Base-by-base conservation (phyloP, 2,113 vertebrate genomes). In the Sinocyclocheilus anshuiensis region DNA sequence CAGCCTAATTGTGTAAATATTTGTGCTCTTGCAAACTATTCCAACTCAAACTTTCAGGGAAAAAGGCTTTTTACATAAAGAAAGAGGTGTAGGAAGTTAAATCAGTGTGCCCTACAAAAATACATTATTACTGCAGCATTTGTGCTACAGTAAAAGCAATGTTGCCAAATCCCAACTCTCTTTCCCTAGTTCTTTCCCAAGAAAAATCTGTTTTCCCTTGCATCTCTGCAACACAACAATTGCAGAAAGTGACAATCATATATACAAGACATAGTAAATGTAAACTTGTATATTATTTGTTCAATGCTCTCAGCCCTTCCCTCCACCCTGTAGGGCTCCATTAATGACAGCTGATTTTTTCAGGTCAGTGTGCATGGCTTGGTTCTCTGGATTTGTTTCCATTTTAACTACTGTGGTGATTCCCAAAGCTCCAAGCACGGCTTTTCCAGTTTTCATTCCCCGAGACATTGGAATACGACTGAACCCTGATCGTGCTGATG, bases 401-500 rank as follows among this genome's bases (percentile, higher is more conserved):
- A 96, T 92, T 94, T 97, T 98, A 94, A 96, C 90, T 93, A 96
- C 95, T 94, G 96, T 94, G 89, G 96, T 94, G 93, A 97, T 94
- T 93, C 96, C 97, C 90, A 96, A 88, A 88, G 96, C 95, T 94
- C 97, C 96, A 90, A 97, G 91, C 89, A 96, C 93, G 88, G 96
- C 92, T 94, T 99, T 99, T 91, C 97, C 97, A 63, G 96, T 97
- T 96, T 99, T 99, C 96, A 98, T 97, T 94, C 96, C 97, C 95
- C 99, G 98, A 93, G 98, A 97, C 96, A 99, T 97, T 89, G 98
- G 98, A 95, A 99, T 99, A 92, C 98, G 98, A 88, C 97, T 99
- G 87, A 96, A 94, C 86, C 96, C 93, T 91, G 96, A 94, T 91
- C 97, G 96, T 83, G 90, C 90, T 72, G 93, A 90, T 90, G 96